Conservation (phyloP, 2,888 invertebrate genomes). For the Clepsis dumicolana region DNA sequence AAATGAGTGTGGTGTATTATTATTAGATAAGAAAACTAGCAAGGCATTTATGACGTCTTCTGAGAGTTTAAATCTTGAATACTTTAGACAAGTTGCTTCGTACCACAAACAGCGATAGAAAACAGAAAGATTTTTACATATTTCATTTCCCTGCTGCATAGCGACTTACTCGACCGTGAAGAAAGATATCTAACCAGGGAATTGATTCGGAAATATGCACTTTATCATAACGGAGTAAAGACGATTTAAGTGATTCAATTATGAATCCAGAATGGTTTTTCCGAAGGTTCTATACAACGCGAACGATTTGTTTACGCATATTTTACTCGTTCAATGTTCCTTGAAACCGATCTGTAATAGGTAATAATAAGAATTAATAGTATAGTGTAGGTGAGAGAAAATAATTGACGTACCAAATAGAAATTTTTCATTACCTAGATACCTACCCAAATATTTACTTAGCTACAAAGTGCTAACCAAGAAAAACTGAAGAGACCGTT, state of each 20-base stretch:
- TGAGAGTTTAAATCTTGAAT: background rate
- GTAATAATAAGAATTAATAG: no score
- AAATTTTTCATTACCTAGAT: no score
- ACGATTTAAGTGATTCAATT: constrained; percentile 15
- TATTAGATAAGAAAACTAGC: background rate
- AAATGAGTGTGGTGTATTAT: background rate
- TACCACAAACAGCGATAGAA: background rate
- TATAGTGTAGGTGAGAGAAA: no score
- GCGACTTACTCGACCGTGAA: constrained; percentile 72
- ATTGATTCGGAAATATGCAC: constrained; percentile 37
- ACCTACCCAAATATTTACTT: no score
- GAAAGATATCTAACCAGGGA: constrained; percentile 65
- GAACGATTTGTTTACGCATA: constrained; percentile 22
- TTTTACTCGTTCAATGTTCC: constrained; percentile 9
- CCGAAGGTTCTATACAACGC: background rate
- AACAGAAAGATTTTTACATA: constrained; percentile 50
- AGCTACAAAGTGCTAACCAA: no score
- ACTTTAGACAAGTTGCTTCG: background rate
- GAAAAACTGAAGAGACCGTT: no score
- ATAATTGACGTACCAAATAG: no score
- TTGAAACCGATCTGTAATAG: background rate
- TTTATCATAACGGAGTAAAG: constrained; percentile 6
- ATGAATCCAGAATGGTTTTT: constrained; percentile 5
- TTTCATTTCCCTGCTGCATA: constrained; percentile 66
- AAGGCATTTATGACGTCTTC: background rate